Percentiles rank a stretch among this genome's conserved stretches.
Conservation (phyloP, 2,113 vertebrate genomes). For the Hyaena hyaena region DNA sequence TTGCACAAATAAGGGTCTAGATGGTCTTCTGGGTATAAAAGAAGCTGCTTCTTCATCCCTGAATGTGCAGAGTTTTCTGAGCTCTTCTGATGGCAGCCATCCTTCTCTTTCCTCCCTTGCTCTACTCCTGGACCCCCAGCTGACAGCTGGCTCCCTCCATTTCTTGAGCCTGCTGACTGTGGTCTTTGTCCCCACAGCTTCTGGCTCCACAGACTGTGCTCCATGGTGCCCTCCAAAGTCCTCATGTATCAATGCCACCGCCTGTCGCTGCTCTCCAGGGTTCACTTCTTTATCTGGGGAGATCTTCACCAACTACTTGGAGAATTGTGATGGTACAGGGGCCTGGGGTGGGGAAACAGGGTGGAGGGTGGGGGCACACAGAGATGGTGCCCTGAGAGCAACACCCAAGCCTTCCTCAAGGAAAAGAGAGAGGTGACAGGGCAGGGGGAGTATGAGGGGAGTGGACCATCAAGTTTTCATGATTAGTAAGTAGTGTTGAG, state of each 20-base stretch:
- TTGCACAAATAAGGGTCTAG: neutral
- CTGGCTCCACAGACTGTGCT: neutral
- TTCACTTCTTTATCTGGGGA: neutral
- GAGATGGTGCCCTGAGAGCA: neutral
- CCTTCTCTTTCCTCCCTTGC: neutral
- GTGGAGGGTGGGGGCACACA: too few species aligned
- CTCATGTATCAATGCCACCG: neutral
- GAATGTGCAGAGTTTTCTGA: neutral
- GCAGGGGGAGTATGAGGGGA: neutral
- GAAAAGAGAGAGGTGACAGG: neutral
- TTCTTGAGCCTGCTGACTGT: neutral
- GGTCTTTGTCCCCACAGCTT: neutral
- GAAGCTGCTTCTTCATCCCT: neutral
- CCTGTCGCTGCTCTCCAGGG: neutral
- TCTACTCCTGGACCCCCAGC: neutral
- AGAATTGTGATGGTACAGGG: neutral
- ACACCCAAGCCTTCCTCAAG: neutral
- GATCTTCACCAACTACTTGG: fast-evolving
- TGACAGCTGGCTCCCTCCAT: neutral
- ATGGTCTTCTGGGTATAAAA: neutral
- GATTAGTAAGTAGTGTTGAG: neutral
- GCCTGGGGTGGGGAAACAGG: neutral
- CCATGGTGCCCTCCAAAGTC: neutral
- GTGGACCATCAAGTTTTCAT: neutral
- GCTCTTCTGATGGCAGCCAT: neutral